Conservation (phyloP, 2,888 invertebrate species). For the Steromphala cineraria region DNA sequence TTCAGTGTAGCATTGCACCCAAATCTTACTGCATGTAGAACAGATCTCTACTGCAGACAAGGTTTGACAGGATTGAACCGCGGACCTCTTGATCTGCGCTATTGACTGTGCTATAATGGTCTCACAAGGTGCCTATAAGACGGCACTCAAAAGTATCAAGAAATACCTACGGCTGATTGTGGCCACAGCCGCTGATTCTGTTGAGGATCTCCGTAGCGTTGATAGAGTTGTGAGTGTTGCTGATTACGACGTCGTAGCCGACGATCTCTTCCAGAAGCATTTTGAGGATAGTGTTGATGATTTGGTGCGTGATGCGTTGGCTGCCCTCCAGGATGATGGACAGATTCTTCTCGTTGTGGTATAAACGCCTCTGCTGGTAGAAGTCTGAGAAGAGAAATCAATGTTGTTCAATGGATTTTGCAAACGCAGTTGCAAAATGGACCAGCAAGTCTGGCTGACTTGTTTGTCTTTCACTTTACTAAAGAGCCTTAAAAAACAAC, state of each 20-base stretch:
- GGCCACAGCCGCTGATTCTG: conserved; percentile 69
- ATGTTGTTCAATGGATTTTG: too few relatives aligned
- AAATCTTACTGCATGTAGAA: too few relatives aligned
- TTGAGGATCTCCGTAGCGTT: conserved; percentile 69
- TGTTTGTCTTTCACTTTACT: too few relatives aligned
- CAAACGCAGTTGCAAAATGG: too few relatives aligned
- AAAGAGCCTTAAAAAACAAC: too few relatives aligned
- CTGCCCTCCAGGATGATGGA: conserved; percentile 70
- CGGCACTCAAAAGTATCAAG: neutral
- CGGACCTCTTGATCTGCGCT: too few relatives aligned
- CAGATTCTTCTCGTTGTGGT: conserved; percentile 60
- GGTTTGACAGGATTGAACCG: too few relatives aligned
- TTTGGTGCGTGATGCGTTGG: conserved; percentile 72
- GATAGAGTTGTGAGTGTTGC: conserved; percentile 60
- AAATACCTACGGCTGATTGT: conserved; percentile 30
- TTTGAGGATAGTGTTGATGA: conserved; percentile 74
- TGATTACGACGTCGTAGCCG: conserved; percentile 73
- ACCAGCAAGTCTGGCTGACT: too few relatives aligned
- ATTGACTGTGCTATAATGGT: too few relatives aligned
- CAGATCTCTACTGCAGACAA: too few relatives aligned
- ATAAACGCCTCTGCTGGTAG: conserved; percentile 57
- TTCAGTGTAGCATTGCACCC: too few relatives aligned
- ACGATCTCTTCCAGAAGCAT: conserved; percentile 74
- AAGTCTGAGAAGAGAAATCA: neutral
- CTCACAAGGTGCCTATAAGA: too few relatives aligned